phyloP scores from a whole-genome alignment of 1,140 invertebrate genomes.

The Caenorhabditis briggsae region DNA sequence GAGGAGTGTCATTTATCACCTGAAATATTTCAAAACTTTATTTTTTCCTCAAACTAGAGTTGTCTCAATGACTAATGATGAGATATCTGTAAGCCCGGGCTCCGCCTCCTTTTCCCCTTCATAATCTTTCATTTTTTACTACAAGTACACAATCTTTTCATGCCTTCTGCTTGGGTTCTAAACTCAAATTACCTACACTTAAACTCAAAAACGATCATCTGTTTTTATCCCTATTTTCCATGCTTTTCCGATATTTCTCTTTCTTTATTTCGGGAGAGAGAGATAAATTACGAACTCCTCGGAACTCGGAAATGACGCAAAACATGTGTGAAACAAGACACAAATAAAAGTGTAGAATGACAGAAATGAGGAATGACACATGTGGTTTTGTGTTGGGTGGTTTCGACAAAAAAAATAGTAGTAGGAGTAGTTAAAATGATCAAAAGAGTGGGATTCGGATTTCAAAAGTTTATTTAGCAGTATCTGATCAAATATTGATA shows the following conservation, averaged over 20 bases:
- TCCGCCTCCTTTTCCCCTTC: not conserved
- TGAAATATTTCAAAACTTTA: too few relatives aligned
- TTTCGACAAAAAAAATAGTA: not conserved
- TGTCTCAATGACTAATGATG: too few relatives aligned
- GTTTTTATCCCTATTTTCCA: not conserved
- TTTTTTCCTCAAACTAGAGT: too few relatives aligned
- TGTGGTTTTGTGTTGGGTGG: slow-evolving; percentile 6
- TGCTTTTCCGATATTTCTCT: not conserved
- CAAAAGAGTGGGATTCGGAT: not conserved
- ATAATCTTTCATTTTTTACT: not conserved
- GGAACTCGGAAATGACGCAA: slow-evolving; percentile 27
- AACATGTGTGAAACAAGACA: slow-evolving; percentile 49
- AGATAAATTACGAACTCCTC: too few relatives aligned
- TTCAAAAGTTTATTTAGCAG: not conserved
- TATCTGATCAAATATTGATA: slow-evolving; percentile 28
- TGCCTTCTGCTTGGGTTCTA: not conserved
- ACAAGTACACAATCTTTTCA: not conserved
- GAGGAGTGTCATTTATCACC: too few relatives aligned
- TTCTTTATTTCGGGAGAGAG: not conserved
- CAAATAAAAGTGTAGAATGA: slow-evolving; percentile 33
- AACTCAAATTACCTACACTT: slow-evolving; percentile 46
- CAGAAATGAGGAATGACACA: slow-evolving; percentile 10
- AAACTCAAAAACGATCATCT: not conserved
- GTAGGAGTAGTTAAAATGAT: not conserved
- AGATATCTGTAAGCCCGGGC: too few relatives aligned